Evolutionary conservation across 2,888 invertebrate genomes (phyloP), one percentile per base, ranked within the genome.

Genomic region (Eristalis arbustorum): DNA sequence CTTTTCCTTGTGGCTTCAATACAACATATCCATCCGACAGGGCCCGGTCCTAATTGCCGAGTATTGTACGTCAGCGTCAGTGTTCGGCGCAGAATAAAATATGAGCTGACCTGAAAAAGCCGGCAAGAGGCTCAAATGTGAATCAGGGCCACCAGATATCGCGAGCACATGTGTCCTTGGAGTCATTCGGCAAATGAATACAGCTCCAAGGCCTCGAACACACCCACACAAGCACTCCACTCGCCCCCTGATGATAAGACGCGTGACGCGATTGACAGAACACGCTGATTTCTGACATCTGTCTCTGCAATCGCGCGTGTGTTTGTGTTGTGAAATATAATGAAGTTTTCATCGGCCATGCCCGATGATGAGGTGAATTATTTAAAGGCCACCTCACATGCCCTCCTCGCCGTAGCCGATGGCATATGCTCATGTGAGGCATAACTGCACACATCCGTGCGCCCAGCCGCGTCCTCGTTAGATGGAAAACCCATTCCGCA

Each of bases 401-500:
- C 6, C 49, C 49, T 42, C 14, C 42, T 1, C 42, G 14, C 42
- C n/a, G 42, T 1, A 4, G 40, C 14, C 42, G 5, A 1, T 6
- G n/a, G 14, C 14, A 14, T n/a, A 1, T 42, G 42, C 14, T 14
- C 18, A 18, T 49, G 49, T 18, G 18, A 8, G 49, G 49, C n/a
- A 2, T 0, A 8, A 18, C 49, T 18, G 49, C 49, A 42, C 42
- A 42, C 42, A 42, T n/a, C 42, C 42, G n/a, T 4, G 42, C 42
- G 14, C 5, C 14, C 14, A 42, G 40, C 40, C 40, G 57, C 31
- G 67, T 67, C 42, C 40, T 67, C 31, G 67, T 67, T 75, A 75
- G 61, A 40, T 74, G 67, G 28, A 31, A 64, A 72, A 72, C 14
- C 18, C 31, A 59, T 40, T 64, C 72, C 42, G n/a, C 42, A 37